Evolutionary conservation across 1,140 invertebrate species (phyloP).

Genomic region (Drosophila lowei): DNA sequence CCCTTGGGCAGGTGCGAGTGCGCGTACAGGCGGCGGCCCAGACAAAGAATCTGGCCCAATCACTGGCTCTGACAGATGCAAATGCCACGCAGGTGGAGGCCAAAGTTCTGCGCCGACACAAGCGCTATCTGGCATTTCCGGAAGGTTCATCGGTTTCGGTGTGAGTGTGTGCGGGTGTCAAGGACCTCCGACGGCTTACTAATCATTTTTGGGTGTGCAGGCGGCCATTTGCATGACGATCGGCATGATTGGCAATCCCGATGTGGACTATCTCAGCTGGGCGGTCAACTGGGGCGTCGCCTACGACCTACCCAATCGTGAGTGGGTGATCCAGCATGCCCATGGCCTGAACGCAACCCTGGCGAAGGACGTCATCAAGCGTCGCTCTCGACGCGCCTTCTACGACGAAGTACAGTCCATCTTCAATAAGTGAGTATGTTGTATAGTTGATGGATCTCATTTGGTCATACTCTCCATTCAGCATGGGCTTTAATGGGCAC

Average conservation of each 20-base stretch:
- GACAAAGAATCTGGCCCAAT: too few species aligned
- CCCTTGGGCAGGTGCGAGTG: neutral
- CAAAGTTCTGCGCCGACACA: constrained; percentile 64
- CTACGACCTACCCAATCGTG: constrained; percentile 89
- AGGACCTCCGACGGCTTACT: neutral
- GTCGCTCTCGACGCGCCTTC: constrained; percentile 87
- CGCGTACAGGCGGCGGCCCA: neutral
- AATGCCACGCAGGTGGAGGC: constrained; percentile 40
- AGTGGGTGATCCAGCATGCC: constrained; percentile 85
- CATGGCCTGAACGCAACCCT: constrained; percentile 71
- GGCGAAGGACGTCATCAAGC: constrained; percentile 84
- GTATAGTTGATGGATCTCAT: neutral
- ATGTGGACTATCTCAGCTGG: constrained; percentile 75
- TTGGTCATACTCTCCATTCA: constrained; percentile 53
- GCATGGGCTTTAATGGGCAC: constrained; percentile 88
- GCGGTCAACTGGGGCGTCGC: constrained; percentile 89
- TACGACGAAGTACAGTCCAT: constrained; percentile 88
- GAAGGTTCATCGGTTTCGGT: constrained; percentile 83
- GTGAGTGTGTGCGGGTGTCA: constrained; percentile 39
- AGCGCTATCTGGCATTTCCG: constrained; percentile 82
- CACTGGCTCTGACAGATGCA: constrained; percentile 1
- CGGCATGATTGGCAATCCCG: constrained; percentile 78
- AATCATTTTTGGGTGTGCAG: constrained; percentile 23
- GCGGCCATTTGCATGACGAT: constrained; percentile 78
- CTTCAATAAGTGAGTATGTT: constrained; percentile 86